A percentile compares a stretch with the other conserved stretches of the same genome.
Conservation (phyloP, 2,888 invertebrate species). For the Heliconius ismenius region DNA sequence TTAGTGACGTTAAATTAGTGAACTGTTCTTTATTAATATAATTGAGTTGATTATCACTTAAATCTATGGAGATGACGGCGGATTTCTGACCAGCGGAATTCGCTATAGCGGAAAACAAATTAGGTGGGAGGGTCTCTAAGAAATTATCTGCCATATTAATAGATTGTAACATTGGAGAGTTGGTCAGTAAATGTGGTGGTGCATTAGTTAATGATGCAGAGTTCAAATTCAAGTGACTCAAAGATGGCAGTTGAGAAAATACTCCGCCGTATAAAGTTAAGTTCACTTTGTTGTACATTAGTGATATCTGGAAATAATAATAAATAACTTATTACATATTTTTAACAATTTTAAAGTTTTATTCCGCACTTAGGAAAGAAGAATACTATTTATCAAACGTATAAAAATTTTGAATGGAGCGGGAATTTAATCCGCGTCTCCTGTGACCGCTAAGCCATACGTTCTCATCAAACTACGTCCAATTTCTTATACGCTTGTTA, state of each 20-base stretch:
- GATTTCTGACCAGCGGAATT: constrained; percentile 18
- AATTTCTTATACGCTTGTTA: too few species aligned
- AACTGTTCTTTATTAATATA: background rate
- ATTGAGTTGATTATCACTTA: constrained; percentile 41
- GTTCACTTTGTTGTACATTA: constrained; percentile 37
- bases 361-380: too few species aligned
- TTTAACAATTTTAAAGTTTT: background rate
- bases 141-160: constrained; percentile 49
- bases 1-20: background rate
- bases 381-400: too few species aligned
- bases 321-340: too few species aligned
- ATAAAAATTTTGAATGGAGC: too few species aligned
- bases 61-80: constrained; percentile 39
- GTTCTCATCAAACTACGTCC: too few species aligned
- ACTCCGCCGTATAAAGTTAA: constrained; percentile 26
- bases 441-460: too few species aligned
- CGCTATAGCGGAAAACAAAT: constrained; percentile 43
- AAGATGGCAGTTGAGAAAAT: constrained; percentile 46
- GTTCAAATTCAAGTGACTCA: constrained; percentile 46
- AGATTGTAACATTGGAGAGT: constrained; percentile 37
- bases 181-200: constrained; percentile 44
- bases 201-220: constrained; percentile 44
- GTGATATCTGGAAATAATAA: constrained; percentile 34
- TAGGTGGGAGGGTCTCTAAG: constrained; percentile 40
- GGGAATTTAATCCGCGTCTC: too few species aligned